These are phyloP conservation scores for Chaitophorus viminalis DNA, from an alignment of 2,888 invertebrate genomes.

Conservation along the genomic window DNA sequence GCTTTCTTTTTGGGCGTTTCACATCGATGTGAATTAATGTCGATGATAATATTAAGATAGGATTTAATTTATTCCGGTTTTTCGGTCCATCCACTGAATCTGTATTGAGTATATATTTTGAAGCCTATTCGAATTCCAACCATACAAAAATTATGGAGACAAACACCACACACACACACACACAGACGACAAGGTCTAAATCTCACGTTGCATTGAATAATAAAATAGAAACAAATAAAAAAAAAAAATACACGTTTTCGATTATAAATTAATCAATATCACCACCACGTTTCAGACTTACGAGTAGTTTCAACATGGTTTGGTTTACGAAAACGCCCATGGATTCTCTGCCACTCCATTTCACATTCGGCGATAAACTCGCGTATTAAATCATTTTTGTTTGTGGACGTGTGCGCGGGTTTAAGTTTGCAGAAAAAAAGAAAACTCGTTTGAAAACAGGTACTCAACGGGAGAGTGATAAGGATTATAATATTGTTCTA, in stretches of 20 bases:
- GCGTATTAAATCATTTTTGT: slow-evolving; percentile 9
- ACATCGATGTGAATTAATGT: too few relatives aligned
- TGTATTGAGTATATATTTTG: too few relatives aligned
- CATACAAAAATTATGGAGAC: too few relatives aligned
- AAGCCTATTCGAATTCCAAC: too few relatives aligned
- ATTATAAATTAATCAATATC: not conserved
- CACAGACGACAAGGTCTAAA: too few relatives aligned
- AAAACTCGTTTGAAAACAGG: not conserved
- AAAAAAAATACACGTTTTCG: not conserved
- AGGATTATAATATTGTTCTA: not conserved
- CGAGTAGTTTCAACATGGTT: not conserved
- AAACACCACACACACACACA: too few relatives aligned
- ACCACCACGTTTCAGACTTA: not conserved
- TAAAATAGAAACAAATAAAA: not conserved
- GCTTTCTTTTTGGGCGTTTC: too few relatives aligned
- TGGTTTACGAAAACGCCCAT: not conserved
- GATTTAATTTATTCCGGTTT: too few relatives aligned
- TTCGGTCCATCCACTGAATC: too few relatives aligned
- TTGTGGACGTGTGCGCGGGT: not conserved
- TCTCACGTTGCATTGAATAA: not conserved
- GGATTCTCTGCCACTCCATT: slow-evolving; percentile 11
- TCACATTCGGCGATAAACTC: slow-evolving; percentile 21
- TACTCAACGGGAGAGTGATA: not conserved
- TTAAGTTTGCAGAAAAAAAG: not conserved
- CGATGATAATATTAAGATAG: too few relatives aligned